A percentile compares a stretch with the other conserved stretches of the same genome.
These are phyloP conservation scores for Drosophila mayri DNA, from an alignment of 1,140 invertebrate genomes.

Conservation along the genomic window DNA sequence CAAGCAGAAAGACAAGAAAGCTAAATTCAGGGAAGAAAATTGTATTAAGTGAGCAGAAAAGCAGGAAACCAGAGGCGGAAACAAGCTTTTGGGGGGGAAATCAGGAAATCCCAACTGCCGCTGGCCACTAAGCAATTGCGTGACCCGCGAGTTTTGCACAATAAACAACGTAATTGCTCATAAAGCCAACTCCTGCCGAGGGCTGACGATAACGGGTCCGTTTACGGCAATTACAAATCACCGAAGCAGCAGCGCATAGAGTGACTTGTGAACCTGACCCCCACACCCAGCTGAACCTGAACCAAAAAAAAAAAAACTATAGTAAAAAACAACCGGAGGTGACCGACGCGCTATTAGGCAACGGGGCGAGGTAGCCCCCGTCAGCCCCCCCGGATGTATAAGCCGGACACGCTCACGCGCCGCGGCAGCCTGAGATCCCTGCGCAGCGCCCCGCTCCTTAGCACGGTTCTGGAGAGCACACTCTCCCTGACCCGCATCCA, in stretches of 20 bases:
- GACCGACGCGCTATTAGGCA: constrained; percentile 32
- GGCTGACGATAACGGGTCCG: constrained; percentile 27
- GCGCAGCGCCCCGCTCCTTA: constrained; percentile 81
- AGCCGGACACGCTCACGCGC: constrained; percentile 77
- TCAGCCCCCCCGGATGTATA: constrained; percentile 72
- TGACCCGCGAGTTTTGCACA: constrained; percentile 73
- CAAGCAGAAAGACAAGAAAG: background rate
- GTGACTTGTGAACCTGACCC: constrained; percentile 2
- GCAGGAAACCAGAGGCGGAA: background rate
- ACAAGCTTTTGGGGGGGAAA: constrained; percentile 6
- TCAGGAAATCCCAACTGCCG: constrained; percentile 5
- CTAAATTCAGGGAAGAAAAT: background rate
- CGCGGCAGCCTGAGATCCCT: constrained; percentile 85
- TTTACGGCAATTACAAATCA: constrained; percentile 44
- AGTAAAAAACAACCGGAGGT: constrained; percentile 8
- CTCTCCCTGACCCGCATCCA: constrained; percentile 84
- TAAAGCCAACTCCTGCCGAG: constrained; percentile 39
- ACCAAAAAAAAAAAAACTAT: background rate
- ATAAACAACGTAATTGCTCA: constrained; percentile 71
- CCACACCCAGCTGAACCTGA: too few species aligned
- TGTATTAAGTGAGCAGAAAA: background rate
- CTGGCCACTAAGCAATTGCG: constrained; percentile 42
- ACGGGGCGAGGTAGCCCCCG: constrained; percentile 1
- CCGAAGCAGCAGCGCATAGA: background rate
- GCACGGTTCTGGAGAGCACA: constrained; percentile 82